phyloP scores from a whole-genome alignment of 2,797 vertebrate genomes.

The Sus cebifrons region DNA sequence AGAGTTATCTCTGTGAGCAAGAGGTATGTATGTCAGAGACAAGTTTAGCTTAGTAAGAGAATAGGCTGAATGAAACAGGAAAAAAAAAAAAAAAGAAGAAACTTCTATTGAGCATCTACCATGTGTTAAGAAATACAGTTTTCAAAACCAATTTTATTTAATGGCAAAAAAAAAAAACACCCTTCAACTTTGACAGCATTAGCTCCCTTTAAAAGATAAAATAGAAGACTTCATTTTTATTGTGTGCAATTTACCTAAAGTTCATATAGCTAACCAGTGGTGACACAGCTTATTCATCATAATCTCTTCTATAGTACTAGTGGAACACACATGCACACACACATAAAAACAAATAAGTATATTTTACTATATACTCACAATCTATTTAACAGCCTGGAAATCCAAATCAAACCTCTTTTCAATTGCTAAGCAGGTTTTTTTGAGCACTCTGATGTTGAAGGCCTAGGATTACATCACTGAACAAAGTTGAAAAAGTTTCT shows the following conservation, averaged over 20 bases:
- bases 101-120: neutral
- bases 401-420: slow-evolving; percentile 48
- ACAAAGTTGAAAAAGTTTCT: neutral
- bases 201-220: slow-evolving; percentile 29
- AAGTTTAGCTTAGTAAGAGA: neutral
- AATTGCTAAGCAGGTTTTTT: slow-evolving; percentile 4
- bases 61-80: neutral
- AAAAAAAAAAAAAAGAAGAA: neutral
- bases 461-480: neutral
- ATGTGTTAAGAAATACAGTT: neutral
- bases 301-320: neutral
- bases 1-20: neutral
- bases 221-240: neutral
- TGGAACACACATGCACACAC: neutral
- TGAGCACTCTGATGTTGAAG: neutral
- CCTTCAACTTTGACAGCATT: neutral
- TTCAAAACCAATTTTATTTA: neutral
- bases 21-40: neutral
- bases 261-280: neutral
- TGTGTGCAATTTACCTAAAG: neutral
- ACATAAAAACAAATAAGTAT: neutral
- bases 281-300: neutral
- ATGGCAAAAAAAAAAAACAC: neutral
- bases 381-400: neutral
- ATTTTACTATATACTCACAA: neutral